phyloP scores from a whole-genome alignment of 2,113 vertebrate genomes.

The Lichenostomus cassidix region DNA sequence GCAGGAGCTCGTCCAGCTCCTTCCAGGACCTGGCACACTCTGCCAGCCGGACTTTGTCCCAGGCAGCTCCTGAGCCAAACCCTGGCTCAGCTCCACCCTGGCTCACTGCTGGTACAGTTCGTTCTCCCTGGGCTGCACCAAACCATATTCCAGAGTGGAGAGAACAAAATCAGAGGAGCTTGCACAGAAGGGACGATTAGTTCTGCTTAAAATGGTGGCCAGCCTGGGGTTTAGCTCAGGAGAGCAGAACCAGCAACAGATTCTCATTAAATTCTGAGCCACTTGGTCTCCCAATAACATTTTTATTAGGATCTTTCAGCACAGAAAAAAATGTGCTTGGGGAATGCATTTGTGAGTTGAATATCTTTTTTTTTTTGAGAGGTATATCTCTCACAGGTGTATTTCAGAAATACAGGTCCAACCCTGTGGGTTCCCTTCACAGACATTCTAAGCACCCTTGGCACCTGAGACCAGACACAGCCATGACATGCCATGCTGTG shows the following conservation, averaged over 20 bases:
- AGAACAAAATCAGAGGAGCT: not conserved
- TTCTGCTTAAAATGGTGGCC: not conserved
- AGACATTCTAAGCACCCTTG: not conserved
- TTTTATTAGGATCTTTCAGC: not conserved
- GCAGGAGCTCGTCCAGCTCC: not conserved
- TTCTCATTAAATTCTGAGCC: not conserved
- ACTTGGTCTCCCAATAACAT: not conserved
- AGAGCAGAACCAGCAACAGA: not conserved
- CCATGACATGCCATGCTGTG: rapidly evolving
- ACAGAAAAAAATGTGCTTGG: not conserved
- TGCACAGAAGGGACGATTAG: not conserved
- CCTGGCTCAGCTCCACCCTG: constrained; percentile 19
- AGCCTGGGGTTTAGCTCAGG: not conserved
- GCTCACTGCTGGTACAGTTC: not conserved
- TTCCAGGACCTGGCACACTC: not conserved
- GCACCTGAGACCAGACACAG: not conserved
- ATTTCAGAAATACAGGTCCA: not conserved
- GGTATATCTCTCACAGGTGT: not conserved
- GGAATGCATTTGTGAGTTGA: not conserved
- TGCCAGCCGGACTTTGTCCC: constrained; percentile 23
- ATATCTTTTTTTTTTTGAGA: not conserved
- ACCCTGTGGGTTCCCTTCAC: not conserved
- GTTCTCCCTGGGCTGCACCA: not conserved
- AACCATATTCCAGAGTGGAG: not conserved
- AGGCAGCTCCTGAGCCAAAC: not conserved